Percentiles rank a stretch among this genome's conserved stretches.
phyloP scores from a whole-genome alignment of 2,888 invertebrate genomes.

The Laspeyria flexula region DNA sequence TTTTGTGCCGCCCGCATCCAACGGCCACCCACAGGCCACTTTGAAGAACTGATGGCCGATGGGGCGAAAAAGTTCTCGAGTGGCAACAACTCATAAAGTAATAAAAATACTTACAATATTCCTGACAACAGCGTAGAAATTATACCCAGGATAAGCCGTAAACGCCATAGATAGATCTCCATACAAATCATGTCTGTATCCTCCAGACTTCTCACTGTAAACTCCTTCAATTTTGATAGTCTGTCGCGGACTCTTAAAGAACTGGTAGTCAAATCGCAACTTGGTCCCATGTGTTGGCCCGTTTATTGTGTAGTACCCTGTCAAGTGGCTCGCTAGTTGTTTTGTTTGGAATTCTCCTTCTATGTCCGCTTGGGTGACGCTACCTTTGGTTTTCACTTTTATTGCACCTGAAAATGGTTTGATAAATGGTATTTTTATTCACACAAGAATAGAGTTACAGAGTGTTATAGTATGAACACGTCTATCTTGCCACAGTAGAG shows the following conservation, averaged over 20 bases:
- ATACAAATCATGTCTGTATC: slow-evolving; percentile 85
- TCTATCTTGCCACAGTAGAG: too few relatives aligned
- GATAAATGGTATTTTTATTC: not conserved
- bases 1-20: too few relatives aligned
- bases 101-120: slow-evolving; percentile 84
- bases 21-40: too few relatives aligned
- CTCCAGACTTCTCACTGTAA: slow-evolving; percentile 85
- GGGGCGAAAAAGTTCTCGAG: too few relatives aligned
- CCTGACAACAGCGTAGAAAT: slow-evolving; percentile 88
- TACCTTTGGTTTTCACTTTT: slow-evolving; percentile 78
- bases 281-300: slow-evolving; percentile 85
- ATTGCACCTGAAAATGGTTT: slow-evolving; percentile 61
- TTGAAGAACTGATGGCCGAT: too few relatives aligned
- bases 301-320: slow-evolving; percentile 89
- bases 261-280: slow-evolving; percentile 88
- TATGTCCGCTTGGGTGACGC: slow-evolving; percentile 91
- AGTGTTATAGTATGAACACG: too few relatives aligned
- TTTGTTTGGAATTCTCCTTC: slow-evolving; percentile 92
- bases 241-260: slow-evolving; percentile 85
- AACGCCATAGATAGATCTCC: slow-evolving; percentile 90
- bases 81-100: too few relatives aligned
- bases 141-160: slow-evolving; percentile 91
- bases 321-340: slow-evolving; percentile 89
- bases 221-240: slow-evolving; percentile 80
- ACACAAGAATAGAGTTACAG: too few relatives aligned